These are phyloP conservation scores for Eubasilissa splendida DNA, from an alignment of 2,888 invertebrate genomes.

Conservation along the genomic window DNA sequence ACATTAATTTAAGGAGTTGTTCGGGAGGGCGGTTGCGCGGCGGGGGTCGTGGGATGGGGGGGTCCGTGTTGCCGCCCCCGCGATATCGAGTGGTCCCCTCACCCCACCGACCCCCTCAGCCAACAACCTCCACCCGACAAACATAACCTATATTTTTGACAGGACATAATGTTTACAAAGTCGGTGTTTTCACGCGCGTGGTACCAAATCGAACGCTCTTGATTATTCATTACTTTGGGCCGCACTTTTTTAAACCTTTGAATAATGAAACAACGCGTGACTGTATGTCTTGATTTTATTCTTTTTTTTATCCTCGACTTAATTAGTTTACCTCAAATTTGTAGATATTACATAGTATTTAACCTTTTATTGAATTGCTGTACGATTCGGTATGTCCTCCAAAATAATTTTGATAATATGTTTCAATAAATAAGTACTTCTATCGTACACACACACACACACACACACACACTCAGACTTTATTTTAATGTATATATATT, in stretches of 20 bases:
- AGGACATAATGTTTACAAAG: conserved; percentile 55
- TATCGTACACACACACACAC: no score
- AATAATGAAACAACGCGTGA: no score
- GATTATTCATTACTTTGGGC: conserved; percentile 44
- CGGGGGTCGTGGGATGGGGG: conserved; percentile 36
- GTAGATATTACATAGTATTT: no score
- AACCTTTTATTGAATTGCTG: no score
- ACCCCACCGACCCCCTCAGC: conserved; percentile 20
- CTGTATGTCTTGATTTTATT: no score
- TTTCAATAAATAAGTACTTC: no score
- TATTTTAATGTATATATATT: no score
- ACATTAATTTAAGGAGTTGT: conserved; percentile 54
- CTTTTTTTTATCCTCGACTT: no score
- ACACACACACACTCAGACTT: no score
- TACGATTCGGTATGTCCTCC: no score
- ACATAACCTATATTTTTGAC: conserved; percentile 59
- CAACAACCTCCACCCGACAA: conserved; percentile 41
- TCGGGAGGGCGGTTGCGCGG: conserved; percentile 28
- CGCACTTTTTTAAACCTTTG: background rate
- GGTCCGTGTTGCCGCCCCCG: conserved; percentile 39
- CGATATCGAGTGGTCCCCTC: conserved; percentile 40
- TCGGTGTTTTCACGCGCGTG: conserved; percentile 39
- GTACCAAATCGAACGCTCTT: conserved; percentile 43
- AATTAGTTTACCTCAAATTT: no score
- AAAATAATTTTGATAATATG: no score